Evolutionary conservation across 2,113 vertebrate genomes (phyloP).

Genomic region (Genyomyrus donnyi): DNA sequence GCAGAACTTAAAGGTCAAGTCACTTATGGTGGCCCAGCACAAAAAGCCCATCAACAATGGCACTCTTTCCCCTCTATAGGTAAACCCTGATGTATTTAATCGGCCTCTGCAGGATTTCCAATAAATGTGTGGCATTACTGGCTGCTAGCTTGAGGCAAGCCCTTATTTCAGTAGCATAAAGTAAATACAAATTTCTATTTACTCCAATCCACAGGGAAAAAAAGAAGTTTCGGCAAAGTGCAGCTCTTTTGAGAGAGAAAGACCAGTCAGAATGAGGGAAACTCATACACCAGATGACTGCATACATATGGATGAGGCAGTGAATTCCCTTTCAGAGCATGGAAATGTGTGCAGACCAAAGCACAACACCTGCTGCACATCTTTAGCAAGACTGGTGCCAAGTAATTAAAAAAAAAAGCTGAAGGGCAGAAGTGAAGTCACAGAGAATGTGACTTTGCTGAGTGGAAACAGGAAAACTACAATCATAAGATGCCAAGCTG

Average conservation of each 20-base stretch:
- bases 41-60: background rate
- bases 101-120: background rate
- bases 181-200: background rate
- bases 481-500: background rate
- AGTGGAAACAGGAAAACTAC: background rate
- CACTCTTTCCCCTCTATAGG: background rate
- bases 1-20: background rate
- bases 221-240: background rate
- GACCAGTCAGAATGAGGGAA: background rate
- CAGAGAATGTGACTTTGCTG: background rate
- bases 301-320: background rate
- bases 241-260: background rate
- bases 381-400: background rate
- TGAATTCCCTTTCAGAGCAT: background rate
- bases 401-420: background rate
- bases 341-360: background rate
- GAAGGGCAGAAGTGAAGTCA: background rate
- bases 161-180: background rate
- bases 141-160: background rate
- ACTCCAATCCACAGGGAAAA: background rate
- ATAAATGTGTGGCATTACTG: background rate
- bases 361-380: background rate
- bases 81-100: background rate
- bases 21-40: background rate
- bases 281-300: background rate